Evolutionary conservation across 2,888 invertebrate genomes (phyloP).

Genomic region (Eupelmus urozonus): DNA sequence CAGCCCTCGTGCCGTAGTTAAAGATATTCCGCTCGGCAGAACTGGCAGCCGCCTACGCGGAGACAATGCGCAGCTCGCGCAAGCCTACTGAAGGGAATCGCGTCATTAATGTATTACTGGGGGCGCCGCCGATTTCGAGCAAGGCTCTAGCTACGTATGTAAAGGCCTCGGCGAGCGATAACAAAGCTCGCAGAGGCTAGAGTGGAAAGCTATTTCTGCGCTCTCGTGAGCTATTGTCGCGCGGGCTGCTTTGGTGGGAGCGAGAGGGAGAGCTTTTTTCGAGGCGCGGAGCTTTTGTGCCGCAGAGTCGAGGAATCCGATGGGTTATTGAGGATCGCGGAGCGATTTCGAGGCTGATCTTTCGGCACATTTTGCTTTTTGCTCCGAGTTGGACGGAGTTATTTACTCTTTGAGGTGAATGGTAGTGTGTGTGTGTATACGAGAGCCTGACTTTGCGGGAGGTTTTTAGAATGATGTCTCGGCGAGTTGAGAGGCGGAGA

Average conservation of each 20-base stretch:
- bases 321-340: conserved; percentile 23
- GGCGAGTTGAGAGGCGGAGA: too few species aligned
- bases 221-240: conserved; percentile 14
- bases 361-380: background rate
- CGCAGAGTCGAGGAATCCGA: background rate
- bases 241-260: background rate
- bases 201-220: conserved; percentile 24
- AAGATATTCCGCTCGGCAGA: background rate
- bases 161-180: conserved; percentile 16
- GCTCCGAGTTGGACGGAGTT: background rate
- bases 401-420: too few species aligned
- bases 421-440: background rate
- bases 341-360: conserved; percentile 23
- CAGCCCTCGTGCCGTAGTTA: background rate
- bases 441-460: background rate
- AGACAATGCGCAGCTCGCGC: too few species aligned
- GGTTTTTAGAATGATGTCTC: background rate
- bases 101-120: conserved; percentile 16
- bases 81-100: conserved; percentile 11
- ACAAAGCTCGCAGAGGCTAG: conserved; percentile 11
- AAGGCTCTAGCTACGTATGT: background rate
- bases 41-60: too few species aligned
- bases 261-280: background rate
- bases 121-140: background rate
- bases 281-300: background rate